These are phyloP conservation scores for Amorpha juglandis DNA, from an alignment of 2,888 invertebrate species.

Conservation along the genomic window DNA sequence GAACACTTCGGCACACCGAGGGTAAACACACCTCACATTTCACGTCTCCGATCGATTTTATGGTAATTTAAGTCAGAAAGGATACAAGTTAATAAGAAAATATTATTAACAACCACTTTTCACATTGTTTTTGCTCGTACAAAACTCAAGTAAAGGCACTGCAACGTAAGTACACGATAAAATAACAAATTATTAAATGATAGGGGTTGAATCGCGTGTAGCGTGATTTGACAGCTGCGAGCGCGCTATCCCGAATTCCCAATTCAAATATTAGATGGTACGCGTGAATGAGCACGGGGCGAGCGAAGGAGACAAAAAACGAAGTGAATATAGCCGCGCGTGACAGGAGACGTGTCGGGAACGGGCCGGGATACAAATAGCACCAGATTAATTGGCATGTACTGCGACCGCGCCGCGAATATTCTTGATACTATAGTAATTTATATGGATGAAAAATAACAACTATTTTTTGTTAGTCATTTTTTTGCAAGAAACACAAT, in stretches of 20 bases:
- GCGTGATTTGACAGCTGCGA: constrained; percentile 82
- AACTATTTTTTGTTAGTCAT: constrained; percentile 49
- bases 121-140: constrained; percentile 84
- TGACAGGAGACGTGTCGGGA: constrained; percentile 65
- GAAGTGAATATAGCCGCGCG: constrained; percentile 65
- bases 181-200: constrained; percentile 52
- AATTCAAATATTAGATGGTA: constrained; percentile 72
- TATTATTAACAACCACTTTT: constrained; percentile 83
- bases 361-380: constrained; percentile 75
- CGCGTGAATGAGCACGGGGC: constrained; percentile 72
- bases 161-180: constrained; percentile 62
- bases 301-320: constrained; percentile 58
- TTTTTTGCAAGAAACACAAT: constrained; percentile 45
- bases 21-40: constrained; percentile 74
- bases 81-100: constrained; percentile 81
- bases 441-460: constrained; percentile 32
- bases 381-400: constrained; percentile 70
- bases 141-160: constrained; percentile 84
- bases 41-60: constrained; percentile 66
- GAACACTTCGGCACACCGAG: constrained; percentile 69
- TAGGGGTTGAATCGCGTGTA: constrained; percentile 56
- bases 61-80: constrained; percentile 69
- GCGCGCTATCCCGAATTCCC: constrained; percentile 80
- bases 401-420: constrained; percentile 55
- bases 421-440: constrained; percentile 50